Evolutionary conservation across 2,888 invertebrate species (phyloP), one percentile per base, ranked within the genome.

Genomic region (Dasysyrphus albostriatus): DNA sequence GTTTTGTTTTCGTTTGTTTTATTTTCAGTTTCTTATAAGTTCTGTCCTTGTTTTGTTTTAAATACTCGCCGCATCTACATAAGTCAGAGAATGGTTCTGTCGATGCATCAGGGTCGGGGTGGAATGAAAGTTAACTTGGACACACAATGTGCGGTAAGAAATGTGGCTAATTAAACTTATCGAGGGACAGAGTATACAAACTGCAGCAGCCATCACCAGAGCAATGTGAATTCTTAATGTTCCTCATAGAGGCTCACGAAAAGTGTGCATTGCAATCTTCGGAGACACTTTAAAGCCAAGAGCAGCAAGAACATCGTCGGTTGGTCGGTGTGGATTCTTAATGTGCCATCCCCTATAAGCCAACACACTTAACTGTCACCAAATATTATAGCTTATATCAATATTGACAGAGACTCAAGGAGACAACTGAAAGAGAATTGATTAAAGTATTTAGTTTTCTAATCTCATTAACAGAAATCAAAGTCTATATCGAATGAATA

Each of bases 81-180:
- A 87, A 81, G 73, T 74, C 77, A 65, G 69, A 74, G 69, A 74
- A 70, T 74, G 69, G 70, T 58, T 70, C 39, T 78, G 70, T 75
- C 47, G 75, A 79, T 78, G 75, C 59, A 75, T 72, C 72, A 65
- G 47, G 63, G 73, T 77, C 81, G 77, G 67, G 73, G 59, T 54
- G 67, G 49, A 61, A 56, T 2, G 44, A 76, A 76, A 75, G 82
- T 87, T 83, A 78, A 76, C 78, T 78, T 78, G 78, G 78, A 87
- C 87, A 87, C 83, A 87, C 87, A 87, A 83, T 87, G 87, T 87
- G 87, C 74, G 78, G 83, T 79, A 78, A 79, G 83, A 87, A 87
- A 83, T 87, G 87, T 74, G 65, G 78, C 78, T 87, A 87, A 87
- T 87, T 87, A 87, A 87, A 87, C 65, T 56, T 47, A 39, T 39